Percentiles rank a stretch among this genome's conserved stretches.
Evolutionary conservation across 2,113 vertebrate genomes (phyloP).

Genomic region (Alaudala cheleensis): DNA sequence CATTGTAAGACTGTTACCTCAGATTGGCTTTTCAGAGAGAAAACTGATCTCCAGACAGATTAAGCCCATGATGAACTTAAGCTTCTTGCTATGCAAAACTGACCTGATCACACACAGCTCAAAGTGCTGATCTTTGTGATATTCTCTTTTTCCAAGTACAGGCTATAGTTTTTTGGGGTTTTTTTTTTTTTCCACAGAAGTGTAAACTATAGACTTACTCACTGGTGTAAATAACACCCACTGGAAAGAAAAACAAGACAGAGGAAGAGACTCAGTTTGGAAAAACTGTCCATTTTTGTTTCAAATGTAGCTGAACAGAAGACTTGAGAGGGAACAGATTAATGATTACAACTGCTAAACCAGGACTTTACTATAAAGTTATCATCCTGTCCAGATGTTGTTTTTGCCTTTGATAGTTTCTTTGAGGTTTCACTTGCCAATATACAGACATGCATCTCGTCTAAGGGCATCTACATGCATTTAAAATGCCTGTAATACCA

Average conservation of each 20-base stretch:
- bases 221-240: neutral
- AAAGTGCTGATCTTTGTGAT: neutral
- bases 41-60: neutral
- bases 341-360: neutral
- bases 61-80: neutral
- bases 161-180: neutral
- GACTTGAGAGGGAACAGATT: neutral
- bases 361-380: neutral
- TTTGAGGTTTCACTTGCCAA: neutral
- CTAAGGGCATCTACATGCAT: neutral
- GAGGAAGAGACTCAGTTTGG: neutral
- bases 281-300: conserved; percentile 25
- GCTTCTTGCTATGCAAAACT: neutral
- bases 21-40: neutral
- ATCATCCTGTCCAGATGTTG: conserved; percentile 2
- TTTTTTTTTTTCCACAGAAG: neutral
- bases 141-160: neutral
- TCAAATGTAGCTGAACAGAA: conserved; percentile 31
- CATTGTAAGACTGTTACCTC: neutral
- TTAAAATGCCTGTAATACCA: neutral
- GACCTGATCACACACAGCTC: neutral
- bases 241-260: conserved; percentile 9
- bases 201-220: neutral
- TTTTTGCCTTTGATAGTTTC: neutral
- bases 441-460: neutral